Conservation (phyloP, 2,113 vertebrate species). For the Dasypus novemcinctus region DNA sequence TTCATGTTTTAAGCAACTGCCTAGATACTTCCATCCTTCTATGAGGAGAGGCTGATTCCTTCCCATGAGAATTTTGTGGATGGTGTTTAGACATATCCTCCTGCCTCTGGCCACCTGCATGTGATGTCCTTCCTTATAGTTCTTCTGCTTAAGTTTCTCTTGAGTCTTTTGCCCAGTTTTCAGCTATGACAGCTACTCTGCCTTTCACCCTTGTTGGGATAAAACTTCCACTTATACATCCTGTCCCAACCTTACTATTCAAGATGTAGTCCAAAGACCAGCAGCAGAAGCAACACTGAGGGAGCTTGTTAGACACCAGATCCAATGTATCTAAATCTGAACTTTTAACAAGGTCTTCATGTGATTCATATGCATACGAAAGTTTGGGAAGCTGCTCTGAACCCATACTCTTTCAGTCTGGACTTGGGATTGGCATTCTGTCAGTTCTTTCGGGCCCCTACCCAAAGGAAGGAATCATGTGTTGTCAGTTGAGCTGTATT, state of each 20-base stretch:
- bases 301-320: neutral
- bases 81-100: fast-evolving
- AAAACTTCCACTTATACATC: neutral
- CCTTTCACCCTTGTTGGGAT: neutral
- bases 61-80: neutral
- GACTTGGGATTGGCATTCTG: neutral
- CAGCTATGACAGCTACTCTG: neutral
- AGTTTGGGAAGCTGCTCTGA: neutral
- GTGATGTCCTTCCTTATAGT: neutral
- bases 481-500: neutral
- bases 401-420: fast-evolving
- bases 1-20: neutral
- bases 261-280: neutral
- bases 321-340: neutral
- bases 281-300: neutral
- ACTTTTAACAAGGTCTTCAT: neutral
- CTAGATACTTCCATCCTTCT: neutral
- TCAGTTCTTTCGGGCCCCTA: neutral
- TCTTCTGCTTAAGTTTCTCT: neutral
- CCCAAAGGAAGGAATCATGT: neutral
- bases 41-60: neutral
- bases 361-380: neutral
- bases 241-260: neutral
- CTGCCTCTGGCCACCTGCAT: neutral
- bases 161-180: neutral